phyloP scores from a whole-genome alignment of 2,888 invertebrate genomes.

The Mythimna pallens region DNA sequence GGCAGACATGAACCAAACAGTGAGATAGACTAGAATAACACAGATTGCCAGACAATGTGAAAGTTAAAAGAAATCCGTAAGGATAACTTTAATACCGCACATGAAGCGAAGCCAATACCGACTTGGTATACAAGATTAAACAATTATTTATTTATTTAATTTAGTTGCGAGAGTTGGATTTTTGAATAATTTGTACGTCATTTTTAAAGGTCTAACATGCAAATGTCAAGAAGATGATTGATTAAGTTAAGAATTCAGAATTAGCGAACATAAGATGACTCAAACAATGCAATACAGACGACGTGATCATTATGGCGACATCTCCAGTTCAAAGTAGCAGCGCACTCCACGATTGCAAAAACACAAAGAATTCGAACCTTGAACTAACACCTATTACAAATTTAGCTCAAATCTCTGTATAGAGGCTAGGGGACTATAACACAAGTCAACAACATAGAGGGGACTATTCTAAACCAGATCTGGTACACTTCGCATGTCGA shows the following conservation, averaged over 20 bases:
- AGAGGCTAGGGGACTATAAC: conserved; percentile 23
- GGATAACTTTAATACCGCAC: conserved; percentile 40
- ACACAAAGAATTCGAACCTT: conserved; percentile 28
- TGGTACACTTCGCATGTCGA: conserved; percentile 43
- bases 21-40: conserved; percentile 52
- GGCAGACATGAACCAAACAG: conserved; percentile 50
- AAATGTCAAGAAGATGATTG: conserved; percentile 19
- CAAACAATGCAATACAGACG: neutral
- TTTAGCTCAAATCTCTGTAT: conserved; percentile 26
- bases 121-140: conserved; percentile 16
- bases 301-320: conserved; percentile 14
- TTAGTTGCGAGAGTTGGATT: neutral
- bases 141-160: no score
- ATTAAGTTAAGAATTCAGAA: neutral
- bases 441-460: conserved; percentile 18
- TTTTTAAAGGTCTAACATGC: conserved; percentile 5
- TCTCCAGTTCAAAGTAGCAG: neutral
- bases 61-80: conserved; percentile 60
- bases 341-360: conserved; percentile 18
- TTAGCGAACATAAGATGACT: neutral
- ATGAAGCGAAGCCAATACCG: conserved; percentile 38
- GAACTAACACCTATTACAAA: conserved; percentile 50
- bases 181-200: conserved; percentile 3
- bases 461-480: conserved; percentile 50
- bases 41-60: conserved; percentile 62